Evolutionary conservation across 2,888 invertebrate genomes (phyloP), one percentile per base, ranked within the genome.

Genomic region (Endomychus coccineus): DNA sequence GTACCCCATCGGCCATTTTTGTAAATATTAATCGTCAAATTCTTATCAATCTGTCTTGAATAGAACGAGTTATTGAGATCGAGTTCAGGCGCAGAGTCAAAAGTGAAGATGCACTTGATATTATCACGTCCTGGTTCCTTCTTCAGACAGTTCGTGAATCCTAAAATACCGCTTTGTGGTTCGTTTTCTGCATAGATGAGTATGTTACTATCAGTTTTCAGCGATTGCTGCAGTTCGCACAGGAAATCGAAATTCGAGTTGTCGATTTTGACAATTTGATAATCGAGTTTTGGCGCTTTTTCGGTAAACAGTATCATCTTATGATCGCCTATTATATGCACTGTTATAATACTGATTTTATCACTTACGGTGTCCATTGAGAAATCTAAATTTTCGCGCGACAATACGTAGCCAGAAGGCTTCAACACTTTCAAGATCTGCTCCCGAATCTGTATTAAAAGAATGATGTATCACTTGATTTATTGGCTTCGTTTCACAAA

Each of bases 91-190:
- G 81, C 83, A 36, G 70, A 29, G 45, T 78, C 77, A 39, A 74
- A 59, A 34, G 84, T 74, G n/a, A 79, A 68, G 4, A 83, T 61
- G 34, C 78, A 77, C 33, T 71, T 70, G 1, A 78, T 67, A 1
- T 74, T 59, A 46, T 75, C 60, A 2, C 63, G 60, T 29, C 73
- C 73, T 1, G 74, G 71, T 56, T 94, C 92, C 50, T 74, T 80
- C 39, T 83, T 73, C 16, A 96, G 61, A 61, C 94, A 94, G 51
- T 91, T 91, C 0, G 87, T 77, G 34, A 95, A 66, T n/a, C 95
- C 95, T 54, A 81, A 61, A 1, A 91, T 69, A 12, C 95, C 95
- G 55, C 75, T 84, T 7, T 78, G 67, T 3, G 71, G 68, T 34
- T 80, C 77, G 44, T 77, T 74, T 57, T 80, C 74, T 1, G 77